Conservation (phyloP, 2,888 invertebrate species). For the Serrognathus titanus region DNA sequence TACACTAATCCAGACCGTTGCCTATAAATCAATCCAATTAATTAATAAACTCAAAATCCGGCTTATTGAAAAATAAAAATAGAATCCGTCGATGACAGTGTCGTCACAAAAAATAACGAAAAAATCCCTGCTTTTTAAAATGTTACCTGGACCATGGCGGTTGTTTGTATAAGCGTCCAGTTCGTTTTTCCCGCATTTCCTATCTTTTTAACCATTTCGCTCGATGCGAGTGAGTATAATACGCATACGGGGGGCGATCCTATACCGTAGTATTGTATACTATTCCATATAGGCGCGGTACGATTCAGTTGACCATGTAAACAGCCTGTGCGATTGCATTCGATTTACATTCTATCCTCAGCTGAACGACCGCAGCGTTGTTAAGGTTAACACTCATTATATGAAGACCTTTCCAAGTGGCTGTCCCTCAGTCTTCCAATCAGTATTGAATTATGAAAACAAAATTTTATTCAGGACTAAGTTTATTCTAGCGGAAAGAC, state of each 20-base stretch:
- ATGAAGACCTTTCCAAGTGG: constrained; percentile 43
- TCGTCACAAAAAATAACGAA: constrained; percentile 32
- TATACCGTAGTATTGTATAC: constrained; percentile 37
- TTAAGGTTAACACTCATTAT: constrained; percentile 47
- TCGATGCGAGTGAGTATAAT: constrained; percentile 30
- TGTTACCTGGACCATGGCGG: constrained; percentile 42
- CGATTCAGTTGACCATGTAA: constrained; percentile 27
- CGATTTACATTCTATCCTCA: constrained; percentile 9
- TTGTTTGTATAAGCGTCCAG: constrained; percentile 32
- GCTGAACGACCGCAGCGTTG: constrained; percentile 33
- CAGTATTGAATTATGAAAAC: constrained; percentile 34
- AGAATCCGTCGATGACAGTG: constrained; percentile 26
- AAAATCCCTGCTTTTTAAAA: constrained; percentile 36
- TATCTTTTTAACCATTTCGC: background rate
- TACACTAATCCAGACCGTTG: too few relatives aligned
- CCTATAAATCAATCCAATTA: too few relatives aligned
- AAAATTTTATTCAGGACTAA: constrained; percentile 17
- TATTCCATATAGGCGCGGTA: constrained; percentile 42
- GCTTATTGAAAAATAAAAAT: background rate
- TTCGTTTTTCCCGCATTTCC: constrained; percentile 18
- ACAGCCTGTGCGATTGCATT: constrained; percentile 18
- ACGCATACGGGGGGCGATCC: constrained; percentile 38
- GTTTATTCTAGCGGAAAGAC: background rate
- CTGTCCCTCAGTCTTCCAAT: constrained; percentile 38
- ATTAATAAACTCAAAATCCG: background rate